Evolutionary conservation across 2,113 vertebrate genomes (phyloP), one percentile per base, ranked within the genome.

Genomic region (Aspiorhynchus laticeps): DNA sequence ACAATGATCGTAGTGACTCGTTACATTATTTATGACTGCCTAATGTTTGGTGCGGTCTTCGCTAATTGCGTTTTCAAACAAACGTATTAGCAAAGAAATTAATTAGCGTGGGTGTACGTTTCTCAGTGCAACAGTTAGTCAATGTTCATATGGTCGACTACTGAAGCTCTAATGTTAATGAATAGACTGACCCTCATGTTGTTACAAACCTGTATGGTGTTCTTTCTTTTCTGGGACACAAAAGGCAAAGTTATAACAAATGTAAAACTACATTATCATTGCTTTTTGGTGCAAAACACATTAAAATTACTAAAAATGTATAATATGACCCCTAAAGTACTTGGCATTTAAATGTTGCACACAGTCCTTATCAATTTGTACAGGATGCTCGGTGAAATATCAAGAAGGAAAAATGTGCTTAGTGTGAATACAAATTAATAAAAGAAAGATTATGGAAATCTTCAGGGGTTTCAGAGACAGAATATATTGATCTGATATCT

Each of bases 61-160:
- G 41, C 41, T 86, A 83, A 88, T 88, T 83, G 76, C 80, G 67
- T 17, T 38, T 46, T 56, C 71, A 56, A 82, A 82, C 75, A 76
- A 82, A 85, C 43, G 33, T 43, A 83, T 82, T 65, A 46, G 59
- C 9, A 17, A 63, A 65, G 82, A 87, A 84, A 79, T 80, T 33
- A 80, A 87, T 84, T 79, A 83, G 26, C 15, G n/a, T 43, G 48
- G 51, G 77, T 36, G 31, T 59, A 21, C 10, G 21, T 80, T 80
- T 65, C n/a, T 15, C 8, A 38, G 46, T 3, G 46, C 15, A 33
- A 31, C 9, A 78, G 26, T 78, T 51, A 78, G 46, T 53, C 76
- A 51, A 78, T 53, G 41, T 28, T 76, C 14, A 43, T 5, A 76
- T 46, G 38, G 5, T 0, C 0, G 0, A 46, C 24, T 46, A 26